phyloP scores from a whole-genome alignment of 2,113 vertebrate genomes.

The Motacilla tschutschensis region DNA sequence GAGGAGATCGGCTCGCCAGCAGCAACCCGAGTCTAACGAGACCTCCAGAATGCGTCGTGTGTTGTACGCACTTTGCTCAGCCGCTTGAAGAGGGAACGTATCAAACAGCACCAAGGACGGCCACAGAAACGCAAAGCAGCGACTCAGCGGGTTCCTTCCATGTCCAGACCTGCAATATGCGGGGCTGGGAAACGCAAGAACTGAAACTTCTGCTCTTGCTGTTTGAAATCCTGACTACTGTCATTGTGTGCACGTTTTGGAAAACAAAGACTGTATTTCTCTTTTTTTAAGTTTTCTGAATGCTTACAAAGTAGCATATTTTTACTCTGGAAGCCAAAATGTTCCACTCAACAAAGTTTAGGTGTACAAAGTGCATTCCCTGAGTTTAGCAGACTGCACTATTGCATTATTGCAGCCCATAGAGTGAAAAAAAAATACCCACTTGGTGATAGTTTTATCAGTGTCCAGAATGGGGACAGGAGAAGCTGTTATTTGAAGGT shows the following conservation, averaged over 20 bases:
- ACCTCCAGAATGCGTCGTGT: neutral
- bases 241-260: neutral
- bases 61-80: neutral
- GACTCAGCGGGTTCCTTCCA: neutral
- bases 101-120: neutral
- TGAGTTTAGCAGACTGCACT: neutral
- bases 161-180: neutral
- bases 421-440: neutral
- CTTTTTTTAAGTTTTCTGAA: neutral
- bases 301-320: neutral
- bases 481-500: neutral
- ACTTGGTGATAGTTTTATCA: neutral
- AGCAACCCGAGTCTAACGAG: neutral
- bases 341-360: neutral
- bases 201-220: neutral
- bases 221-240: neutral
- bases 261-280: neutral
- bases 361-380: neutral
- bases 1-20: neutral
- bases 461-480: neutral
- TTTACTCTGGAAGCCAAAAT: neutral
- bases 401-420: neutral
- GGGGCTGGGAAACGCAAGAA: neutral
- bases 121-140: neutral
- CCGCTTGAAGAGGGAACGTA: accelerated